Percentiles rank a stretch among this genome's conserved stretches.
Conservation (phyloP, 2,797 vertebrate genomes). For the Muraenolepis orangiensis region DNA sequence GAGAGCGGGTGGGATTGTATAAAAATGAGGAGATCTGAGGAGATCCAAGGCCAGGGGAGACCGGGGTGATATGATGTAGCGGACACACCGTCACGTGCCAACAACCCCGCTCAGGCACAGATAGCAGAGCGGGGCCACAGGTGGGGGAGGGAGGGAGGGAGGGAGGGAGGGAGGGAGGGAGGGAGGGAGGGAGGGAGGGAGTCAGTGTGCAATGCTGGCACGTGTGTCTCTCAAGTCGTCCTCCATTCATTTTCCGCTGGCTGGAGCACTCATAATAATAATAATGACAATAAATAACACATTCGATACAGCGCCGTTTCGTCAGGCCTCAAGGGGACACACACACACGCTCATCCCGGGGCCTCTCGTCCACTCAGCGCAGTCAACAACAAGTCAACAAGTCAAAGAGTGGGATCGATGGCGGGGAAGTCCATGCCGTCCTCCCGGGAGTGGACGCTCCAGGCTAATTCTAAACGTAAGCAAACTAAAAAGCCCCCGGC, state of each 20-base stretch:
- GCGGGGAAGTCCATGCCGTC: conserved; percentile 33
- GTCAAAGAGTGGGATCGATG: conserved; percentile 41
- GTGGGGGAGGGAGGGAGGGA: background rate
- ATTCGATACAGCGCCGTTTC: background rate
- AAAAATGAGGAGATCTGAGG: conserved; percentile 26
- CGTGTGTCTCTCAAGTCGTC: background rate
- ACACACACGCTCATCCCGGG: background rate
- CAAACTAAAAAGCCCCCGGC: conserved; percentile 49
- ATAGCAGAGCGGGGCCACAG: conserved; percentile 16
- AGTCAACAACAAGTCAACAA: conserved; percentile 1
- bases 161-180: conserved; percentile 4
- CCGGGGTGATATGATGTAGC: conserved; percentile 26
- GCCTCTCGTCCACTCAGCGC: background rate
- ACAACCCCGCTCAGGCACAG: conserved; percentile 24
- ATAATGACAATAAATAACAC: background rate
- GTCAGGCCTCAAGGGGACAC: background rate
- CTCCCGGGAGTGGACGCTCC: conserved; percentile 42
- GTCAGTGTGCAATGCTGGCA: background rate
- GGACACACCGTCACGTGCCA: conserved; percentile 30
- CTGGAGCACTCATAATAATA: background rate
- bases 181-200: background rate
- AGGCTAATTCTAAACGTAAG: conserved; percentile 51
- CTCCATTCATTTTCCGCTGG: background rate
- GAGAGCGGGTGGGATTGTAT: conserved; percentile 35
- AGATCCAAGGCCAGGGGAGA: conserved; percentile 15